Evolutionary conservation across 2,113 vertebrate genomes (phyloP).

Genomic region (Hippolais icterina): DNA sequence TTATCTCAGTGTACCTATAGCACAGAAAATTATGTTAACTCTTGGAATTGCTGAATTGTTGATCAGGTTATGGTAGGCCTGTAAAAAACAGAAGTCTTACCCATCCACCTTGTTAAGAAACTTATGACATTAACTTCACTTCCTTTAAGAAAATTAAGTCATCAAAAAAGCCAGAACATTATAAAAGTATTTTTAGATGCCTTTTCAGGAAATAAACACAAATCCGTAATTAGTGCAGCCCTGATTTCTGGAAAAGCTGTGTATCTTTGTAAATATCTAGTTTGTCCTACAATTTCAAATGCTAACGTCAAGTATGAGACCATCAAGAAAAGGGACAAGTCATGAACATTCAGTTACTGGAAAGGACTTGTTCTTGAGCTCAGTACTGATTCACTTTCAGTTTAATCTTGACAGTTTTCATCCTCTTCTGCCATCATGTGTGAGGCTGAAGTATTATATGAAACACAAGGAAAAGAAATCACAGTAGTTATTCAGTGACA

Average conservation of each 20-base stretch:
- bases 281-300: not conserved
- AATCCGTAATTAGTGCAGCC: not conserved
- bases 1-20: not conserved
- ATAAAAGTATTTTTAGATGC: not conserved
- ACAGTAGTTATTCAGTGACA: not conserved
- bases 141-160: not conserved
- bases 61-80: not conserved
- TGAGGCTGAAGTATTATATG: not conserved
- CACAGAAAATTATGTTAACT: not conserved
- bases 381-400: not conserved
- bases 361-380: not conserved
- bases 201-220: not conserved
- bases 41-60: not conserved
- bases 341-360: not conserved
- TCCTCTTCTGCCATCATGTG: constrained; percentile 1
- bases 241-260: not conserved
- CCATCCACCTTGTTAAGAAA: not conserved
- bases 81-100: not conserved
- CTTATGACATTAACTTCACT: not conserved
- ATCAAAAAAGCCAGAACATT: not conserved
- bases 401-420: not conserved
- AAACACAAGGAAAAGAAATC: not conserved
- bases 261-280: not conserved
- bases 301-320: not conserved
- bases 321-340: not conserved